These are phyloP conservation scores for Phalera bucephala DNA, from an alignment of 2,888 invertebrate genomes.

Conservation along the genomic window DNA sequence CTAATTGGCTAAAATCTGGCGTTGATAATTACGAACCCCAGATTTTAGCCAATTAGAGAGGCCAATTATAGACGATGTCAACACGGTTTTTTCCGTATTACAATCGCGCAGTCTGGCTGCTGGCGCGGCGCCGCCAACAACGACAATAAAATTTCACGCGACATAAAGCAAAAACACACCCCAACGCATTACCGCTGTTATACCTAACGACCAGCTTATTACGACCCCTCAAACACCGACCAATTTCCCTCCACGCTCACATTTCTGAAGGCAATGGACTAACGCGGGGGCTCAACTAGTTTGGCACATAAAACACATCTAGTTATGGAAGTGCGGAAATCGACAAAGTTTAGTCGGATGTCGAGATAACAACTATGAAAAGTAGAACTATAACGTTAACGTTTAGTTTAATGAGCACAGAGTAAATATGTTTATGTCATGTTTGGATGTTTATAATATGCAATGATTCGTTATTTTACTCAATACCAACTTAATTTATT, in stretches of 20 bases:
- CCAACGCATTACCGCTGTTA: slow-evolving; percentile 70
- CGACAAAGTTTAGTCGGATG: slow-evolving; percentile 66
- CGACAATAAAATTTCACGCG: slow-evolving; percentile 80
- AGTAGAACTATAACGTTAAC: slow-evolving; percentile 60
- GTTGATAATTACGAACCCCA: too few relatives aligned
- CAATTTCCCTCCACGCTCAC: slow-evolving; percentile 15
- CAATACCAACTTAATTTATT: too few relatives aligned
- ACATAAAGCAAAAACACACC: slow-evolving; percentile 83
- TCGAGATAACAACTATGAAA: slow-evolving; percentile 67
- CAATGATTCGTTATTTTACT: too few relatives aligned
- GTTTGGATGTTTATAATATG: slow-evolving; percentile 17
- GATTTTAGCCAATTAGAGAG: not conserved
- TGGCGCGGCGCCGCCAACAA: slow-evolving; percentile 48
- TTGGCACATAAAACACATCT: slow-evolving; percentile 66
- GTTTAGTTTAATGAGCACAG: slow-evolving; percentile 30
- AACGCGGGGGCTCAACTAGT: slow-evolving; percentile 33
- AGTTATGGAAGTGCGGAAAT: slow-evolving; percentile 71
- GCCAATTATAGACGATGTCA: not conserved
- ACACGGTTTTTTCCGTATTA: slow-evolving; percentile 1
- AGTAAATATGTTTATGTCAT: slow-evolving; percentile 32
- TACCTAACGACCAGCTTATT: slow-evolving; percentile 52
- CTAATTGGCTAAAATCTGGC: too few relatives aligned
- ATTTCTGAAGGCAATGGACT: slow-evolving; percentile 6
- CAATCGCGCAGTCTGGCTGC: slow-evolving; percentile 14
- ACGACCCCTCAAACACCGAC: slow-evolving; percentile 37